These are phyloP conservation scores for Lacanobia oleracea DNA, from an alignment of 2,888 invertebrate genomes.

Conservation along the genomic window DNA sequence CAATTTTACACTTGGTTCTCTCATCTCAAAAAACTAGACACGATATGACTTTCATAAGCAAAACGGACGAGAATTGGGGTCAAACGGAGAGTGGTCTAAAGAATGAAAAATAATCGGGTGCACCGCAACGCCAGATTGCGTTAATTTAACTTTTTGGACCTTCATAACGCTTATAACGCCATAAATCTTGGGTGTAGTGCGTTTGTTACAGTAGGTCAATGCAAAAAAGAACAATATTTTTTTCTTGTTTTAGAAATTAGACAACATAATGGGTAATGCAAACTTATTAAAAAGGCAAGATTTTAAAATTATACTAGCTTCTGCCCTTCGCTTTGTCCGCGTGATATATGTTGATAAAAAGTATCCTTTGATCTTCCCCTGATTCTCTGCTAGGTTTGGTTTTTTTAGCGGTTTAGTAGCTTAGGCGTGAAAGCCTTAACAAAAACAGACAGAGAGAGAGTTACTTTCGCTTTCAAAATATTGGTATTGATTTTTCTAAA, in stretches of 20 bases:
- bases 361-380: background rate
- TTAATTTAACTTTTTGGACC: conserved; percentile 71
- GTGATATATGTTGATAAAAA: background rate
- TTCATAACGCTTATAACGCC: conserved; percentile 49
- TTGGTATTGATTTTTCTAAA: no score
- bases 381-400: background rate
- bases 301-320: background rate
- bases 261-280: no score
- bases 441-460: no score
- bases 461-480: no score
- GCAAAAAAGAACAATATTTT: no score
- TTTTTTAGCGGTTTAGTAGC: background rate
- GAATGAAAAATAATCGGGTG: conserved; percentile 63
- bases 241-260: no score
- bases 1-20: conserved; percentile 5
- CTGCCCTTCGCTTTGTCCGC: background rate
- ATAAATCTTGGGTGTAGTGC: conserved; percentile 61
- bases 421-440: background rate
- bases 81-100: conserved; percentile 29
- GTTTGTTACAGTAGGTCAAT: conserved; percentile 41
- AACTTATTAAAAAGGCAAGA: no score
- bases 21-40: background rate
- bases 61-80: conserved; percentile 35
- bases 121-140: conserved; percentile 66
- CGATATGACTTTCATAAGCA: conserved; percentile 21